These are phyloP conservation scores for Athene cunicularia DNA, from an alignment of 2,113 vertebrate genomes.

Conservation along the genomic window DNA sequence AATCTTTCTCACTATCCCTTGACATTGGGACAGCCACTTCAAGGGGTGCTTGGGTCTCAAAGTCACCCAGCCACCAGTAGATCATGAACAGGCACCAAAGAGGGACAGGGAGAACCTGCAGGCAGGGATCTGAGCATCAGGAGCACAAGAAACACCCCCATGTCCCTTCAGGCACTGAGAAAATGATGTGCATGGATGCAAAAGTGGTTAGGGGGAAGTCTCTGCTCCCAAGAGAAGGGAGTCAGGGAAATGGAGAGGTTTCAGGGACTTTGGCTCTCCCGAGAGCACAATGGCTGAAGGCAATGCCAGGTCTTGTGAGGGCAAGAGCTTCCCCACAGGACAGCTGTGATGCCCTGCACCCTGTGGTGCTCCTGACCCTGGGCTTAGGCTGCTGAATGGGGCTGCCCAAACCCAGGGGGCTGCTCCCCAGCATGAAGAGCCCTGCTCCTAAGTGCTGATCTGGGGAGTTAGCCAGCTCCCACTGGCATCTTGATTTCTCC, in stretches of 20 bases:
- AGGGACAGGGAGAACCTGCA: neutral
- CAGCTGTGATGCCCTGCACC: rapidly evolving
- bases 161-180: neutral
- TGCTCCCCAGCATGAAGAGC: neutral
- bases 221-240: neutral
- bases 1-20: neutral
- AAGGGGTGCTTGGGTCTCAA: neutral
- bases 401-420: neutral
- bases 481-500: neutral
- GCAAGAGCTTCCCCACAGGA: neutral
- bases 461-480: neutral
- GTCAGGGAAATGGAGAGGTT: neutral
- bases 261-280: neutral
- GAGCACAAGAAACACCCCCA: neutral
- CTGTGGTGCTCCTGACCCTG: neutral
- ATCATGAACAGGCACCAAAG: neutral
- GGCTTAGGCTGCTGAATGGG: neutral
- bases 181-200: neutral
- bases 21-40: neutral
- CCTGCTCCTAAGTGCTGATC: neutral
- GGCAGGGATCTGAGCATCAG: neutral
- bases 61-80: neutral
- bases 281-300: neutral
- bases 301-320: neutral
- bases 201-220: neutral